Conservation (phyloP, 2,113 vertebrate genomes). For the Hippotragus niger region DNA sequence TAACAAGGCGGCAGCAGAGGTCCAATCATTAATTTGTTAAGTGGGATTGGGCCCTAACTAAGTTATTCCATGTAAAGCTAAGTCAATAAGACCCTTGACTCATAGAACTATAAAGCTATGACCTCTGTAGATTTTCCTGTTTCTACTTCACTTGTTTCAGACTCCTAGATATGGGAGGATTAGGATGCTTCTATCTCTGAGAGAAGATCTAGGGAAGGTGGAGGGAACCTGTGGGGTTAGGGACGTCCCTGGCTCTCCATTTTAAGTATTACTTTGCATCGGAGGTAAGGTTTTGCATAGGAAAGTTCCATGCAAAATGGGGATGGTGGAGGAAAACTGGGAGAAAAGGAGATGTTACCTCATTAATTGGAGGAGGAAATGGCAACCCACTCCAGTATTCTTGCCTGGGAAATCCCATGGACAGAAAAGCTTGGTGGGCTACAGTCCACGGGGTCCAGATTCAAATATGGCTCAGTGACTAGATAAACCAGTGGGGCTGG, state of each 20-base stretch:
- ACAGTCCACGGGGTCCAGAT: neutral
- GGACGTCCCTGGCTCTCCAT: neutral
- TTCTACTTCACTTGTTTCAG: neutral
- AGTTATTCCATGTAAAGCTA: neutral
- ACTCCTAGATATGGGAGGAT: neutral
- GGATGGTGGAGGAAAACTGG: neutral
- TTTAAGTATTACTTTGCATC: neutral
- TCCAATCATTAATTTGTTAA: neutral
- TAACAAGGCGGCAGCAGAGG: neutral
- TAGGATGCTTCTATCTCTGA: neutral
- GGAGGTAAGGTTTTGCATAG: neutral
- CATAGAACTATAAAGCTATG: neutral
- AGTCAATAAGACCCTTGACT: neutral
- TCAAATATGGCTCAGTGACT: neutral
- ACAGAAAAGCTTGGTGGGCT: neutral
- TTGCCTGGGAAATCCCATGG: neutral
- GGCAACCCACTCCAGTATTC: neutral
- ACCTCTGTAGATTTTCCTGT: neutral
- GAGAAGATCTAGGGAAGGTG: neutral
- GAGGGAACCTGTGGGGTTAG: neutral
- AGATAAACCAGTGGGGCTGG: neutral
- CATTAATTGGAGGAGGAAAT: neutral
- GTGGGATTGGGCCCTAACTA: neutral
- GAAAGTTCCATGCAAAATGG: neutral
- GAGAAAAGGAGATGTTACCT: neutral